Base-by-base conservation (phyloP, 2,888 invertebrate species). In the Patella ulyssiponensis region DNA sequence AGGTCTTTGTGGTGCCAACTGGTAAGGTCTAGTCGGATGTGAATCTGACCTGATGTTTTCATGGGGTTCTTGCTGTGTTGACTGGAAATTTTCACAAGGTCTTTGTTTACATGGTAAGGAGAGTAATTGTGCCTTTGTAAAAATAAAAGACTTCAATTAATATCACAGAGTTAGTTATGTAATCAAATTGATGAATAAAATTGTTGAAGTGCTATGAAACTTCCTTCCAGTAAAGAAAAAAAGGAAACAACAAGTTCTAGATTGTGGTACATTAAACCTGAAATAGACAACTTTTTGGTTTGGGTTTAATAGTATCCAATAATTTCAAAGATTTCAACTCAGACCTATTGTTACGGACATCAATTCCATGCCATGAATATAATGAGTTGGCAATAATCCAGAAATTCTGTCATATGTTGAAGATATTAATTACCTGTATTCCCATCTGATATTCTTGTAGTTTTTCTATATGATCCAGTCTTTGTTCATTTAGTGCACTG, bases 381-480 rank as follows among this genome's bases (percentile, higher is more conserved):
- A 12, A 71, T 2, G 23, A 71, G 44, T 33, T 20, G 44, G 51
- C 20, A 64, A 75, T 27, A 15, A 17, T 33, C 15, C 9, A 23
- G 2, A n/a, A 12, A 27, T 9, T 17, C 44, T 0, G 44, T 9
- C 44, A 44, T 44, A 44, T 44, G 44, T 44, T 44, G 44, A 1
- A 7, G 44, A 44, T 44, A 9, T 44, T 44, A 44, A 44, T 44
- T 73, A 89, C 90, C 88, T 90, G 89, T 84, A 88, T 85, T 73
- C 86, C 85, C 71, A 89, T 81, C 76, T 89, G 88, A 70, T 89
- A 86, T 71, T 87, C 86, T 78, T 89, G 88, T 78, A 89, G 79
- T 74, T 82, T 84, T 80, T 90, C 90, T 79, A 90, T 82, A 73
- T 88, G 86, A 75, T 89, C 86, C 58, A 89, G 83, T 44, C 89